Percentiles rank a stretch among this genome's conserved stretches.
Conservation (phyloP, 2,113 vertebrate species). For the Elephantulus edwardii region DNA sequence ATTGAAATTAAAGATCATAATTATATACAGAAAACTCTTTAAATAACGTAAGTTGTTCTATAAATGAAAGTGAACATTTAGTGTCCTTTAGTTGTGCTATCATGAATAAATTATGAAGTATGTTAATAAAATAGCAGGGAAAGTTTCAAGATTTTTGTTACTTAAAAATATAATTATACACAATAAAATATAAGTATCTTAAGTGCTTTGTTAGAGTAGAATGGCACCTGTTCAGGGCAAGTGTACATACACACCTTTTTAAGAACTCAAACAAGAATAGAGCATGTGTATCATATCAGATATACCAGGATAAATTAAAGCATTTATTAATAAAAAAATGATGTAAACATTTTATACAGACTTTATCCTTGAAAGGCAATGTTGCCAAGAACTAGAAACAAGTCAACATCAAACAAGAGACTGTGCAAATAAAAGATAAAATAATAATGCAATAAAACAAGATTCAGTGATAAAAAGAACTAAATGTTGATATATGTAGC, state of each 20-base stretch:
- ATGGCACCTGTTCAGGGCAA: not conserved
- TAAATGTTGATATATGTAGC: not conserved
- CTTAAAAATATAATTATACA: not conserved
- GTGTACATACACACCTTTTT: not conserved
- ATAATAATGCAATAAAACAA: not conserved
- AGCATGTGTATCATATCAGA: not conserved
- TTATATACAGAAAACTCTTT: not conserved
- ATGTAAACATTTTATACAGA: not conserved
- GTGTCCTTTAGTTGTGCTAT: not conserved
- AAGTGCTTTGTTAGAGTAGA: not conserved
- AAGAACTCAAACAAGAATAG: not conserved
- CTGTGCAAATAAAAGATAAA: not conserved
- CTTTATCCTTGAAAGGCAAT: not conserved
- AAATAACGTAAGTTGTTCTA: slow-evolving; percentile 21
- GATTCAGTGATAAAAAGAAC: not conserved
- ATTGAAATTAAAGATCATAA: slow-evolving; percentile 12
- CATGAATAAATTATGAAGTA: not conserved
- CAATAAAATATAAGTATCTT: not conserved
- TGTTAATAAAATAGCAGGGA: not conserved
- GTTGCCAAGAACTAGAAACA: not conserved
- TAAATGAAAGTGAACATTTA: not conserved
- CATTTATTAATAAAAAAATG: not conserved
- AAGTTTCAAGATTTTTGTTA: not conserved
- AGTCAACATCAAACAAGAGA: not conserved
- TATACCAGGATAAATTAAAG: not conserved